A percentile compares a stretch with the other conserved stretches of the same genome.
phyloP scores from a whole-genome alignment of 2,113 vertebrate species.

The Porphyrio hochstetteri region DNA sequence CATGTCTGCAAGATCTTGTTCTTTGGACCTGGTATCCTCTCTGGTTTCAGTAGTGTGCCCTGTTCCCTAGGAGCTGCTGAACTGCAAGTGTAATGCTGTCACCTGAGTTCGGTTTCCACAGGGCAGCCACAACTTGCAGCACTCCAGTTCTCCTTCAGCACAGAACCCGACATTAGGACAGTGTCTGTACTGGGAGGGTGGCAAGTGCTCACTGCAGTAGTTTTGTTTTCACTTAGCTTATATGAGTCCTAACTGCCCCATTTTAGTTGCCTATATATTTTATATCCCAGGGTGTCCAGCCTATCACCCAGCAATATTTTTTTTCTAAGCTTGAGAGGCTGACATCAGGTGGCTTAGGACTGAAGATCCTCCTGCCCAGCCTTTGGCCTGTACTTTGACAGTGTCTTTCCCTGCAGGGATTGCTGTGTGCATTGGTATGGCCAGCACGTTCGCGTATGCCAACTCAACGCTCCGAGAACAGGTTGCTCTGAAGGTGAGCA shows the following conservation, averaged over 20 bases:
- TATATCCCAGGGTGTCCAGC: background rate
- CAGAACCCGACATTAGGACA: background rate
- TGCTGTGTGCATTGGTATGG: slow-evolving; percentile 94
- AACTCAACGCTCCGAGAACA: slow-evolving; percentile 93
- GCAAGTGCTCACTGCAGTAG: background rate
- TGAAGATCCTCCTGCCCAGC: background rate
- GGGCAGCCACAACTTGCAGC: background rate
- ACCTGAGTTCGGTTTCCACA: background rate
- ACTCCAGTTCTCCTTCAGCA: background rate
- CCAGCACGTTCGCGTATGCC: slow-evolving; percentile 94
- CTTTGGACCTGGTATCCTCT: background rate
- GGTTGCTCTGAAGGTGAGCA: slow-evolving; percentile 91
- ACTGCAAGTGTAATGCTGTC: background rate
- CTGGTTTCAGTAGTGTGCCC: background rate
- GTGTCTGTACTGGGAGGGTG: background rate
- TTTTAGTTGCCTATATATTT: background rate
- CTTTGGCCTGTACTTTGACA: background rate
- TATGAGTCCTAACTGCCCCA: background rate
- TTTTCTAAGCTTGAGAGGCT: background rate
- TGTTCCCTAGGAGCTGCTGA: background rate
- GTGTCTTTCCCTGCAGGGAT: slow-evolving; percentile 82
- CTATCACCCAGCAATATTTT: background rate
- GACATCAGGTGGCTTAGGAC: background rate
- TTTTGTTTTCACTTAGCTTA: background rate
- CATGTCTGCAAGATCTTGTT: background rate